Conservation (phyloP, 2,888 invertebrate species). For the Lucinisca nassula region DNA sequence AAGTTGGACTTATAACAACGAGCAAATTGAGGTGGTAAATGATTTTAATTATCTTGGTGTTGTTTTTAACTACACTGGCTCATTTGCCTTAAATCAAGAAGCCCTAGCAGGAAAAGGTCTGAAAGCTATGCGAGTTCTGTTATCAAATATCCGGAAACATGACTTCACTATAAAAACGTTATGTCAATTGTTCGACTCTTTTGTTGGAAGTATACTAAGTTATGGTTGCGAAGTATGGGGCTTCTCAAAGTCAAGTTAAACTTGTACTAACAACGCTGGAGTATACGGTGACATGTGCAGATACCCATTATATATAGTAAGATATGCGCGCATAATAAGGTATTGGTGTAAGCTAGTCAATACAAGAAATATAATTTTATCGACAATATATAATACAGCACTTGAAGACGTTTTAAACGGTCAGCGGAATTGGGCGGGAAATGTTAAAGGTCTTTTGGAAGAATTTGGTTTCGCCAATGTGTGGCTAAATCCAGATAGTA, state of each 20-base stretch:
- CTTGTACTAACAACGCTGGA: too few species aligned
- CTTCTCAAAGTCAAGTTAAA: conserved; percentile 14
- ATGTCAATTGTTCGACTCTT: conserved; percentile 36
- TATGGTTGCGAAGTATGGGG: conserved; percentile 22
- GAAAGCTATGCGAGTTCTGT: conserved; percentile 22
- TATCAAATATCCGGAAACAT: background rate
- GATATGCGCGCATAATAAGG: conserved; percentile 14
- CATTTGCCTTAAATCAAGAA: conserved; percentile 11
- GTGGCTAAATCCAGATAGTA: background rate
- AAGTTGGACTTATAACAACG: conserved; percentile 26
- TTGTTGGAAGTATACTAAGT: conserved; percentile 23
- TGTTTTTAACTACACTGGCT: conserved; percentile 29
- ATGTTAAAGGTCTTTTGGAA: background rate
- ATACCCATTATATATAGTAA: conserved; percentile 27
- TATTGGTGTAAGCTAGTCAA: conserved; percentile 9
- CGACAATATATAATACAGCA: background rate
- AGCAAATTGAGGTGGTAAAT: conserved; percentile 12
- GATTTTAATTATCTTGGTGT: conserved; percentile 26
- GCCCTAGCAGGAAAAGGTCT: conserved; percentile 17
- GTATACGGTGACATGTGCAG: conserved; percentile 35
- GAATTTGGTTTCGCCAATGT: background rate
- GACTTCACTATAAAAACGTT: background rate
- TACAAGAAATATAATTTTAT: conserved; percentile 4
- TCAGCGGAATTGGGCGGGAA: background rate
- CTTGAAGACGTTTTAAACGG: background rate